Percentiles rank a stretch among this genome's conserved stretches.
Evolutionary conservation across 2,113 vertebrate species (phyloP).

Genomic region (Archilochus colubris): DNA sequence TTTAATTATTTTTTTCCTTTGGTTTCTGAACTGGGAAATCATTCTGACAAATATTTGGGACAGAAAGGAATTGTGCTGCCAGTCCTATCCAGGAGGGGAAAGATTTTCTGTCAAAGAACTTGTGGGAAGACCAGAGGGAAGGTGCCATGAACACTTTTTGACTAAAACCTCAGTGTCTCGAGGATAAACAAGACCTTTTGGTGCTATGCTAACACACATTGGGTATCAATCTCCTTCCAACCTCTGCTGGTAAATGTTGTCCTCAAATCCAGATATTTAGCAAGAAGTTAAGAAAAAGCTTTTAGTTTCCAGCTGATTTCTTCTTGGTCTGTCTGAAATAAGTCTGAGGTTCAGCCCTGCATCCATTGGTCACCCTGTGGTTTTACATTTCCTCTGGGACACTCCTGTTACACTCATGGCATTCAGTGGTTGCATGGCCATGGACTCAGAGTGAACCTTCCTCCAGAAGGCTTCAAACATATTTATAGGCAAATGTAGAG

Average conservation of each 20-base stretch:
- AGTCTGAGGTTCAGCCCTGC: not conserved
- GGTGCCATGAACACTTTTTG: not conserved
- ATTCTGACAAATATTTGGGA: not conserved
- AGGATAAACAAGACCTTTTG: not conserved
- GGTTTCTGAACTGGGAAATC: not conserved
- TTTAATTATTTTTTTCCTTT: not conserved
- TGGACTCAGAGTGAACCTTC: not conserved
- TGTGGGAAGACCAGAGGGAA: not conserved
- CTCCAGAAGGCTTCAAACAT: not conserved
- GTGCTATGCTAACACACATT: not conserved
- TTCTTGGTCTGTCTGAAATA: not conserved
- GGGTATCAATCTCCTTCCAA: not conserved
- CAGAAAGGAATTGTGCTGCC: not conserved
- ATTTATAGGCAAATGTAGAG: not conserved
- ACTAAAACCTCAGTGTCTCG: not conserved
- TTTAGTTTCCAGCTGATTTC: not conserved
- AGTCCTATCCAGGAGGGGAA: not conserved
- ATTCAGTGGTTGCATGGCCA: not conserved
- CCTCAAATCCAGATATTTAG: not conserved
- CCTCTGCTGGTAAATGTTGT: not conserved
- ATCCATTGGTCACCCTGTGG: rapidly evolving
- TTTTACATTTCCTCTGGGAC: rapidly evolving
- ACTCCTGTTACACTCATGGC: not conserved
- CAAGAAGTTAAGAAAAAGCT: not conserved
- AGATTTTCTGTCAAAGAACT: not conserved